Evolutionary conservation across 2,113 vertebrate genomes (phyloP), one percentile per base, ranked within the genome.

Genomic region (Hydrochoerus hydrochaeris): DNA sequence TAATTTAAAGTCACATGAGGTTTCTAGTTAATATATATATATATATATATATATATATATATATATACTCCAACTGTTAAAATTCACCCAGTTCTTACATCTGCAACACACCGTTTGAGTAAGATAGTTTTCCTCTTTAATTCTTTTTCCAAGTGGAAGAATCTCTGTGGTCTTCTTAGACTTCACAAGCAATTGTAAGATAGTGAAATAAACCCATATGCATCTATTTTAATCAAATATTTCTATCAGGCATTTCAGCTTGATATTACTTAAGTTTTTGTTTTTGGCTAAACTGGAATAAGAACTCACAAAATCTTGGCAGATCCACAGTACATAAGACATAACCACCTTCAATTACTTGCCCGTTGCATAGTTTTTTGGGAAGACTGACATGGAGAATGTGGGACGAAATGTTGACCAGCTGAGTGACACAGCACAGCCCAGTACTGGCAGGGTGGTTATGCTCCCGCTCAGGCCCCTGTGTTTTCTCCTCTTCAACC

Each of bases 321-420:
- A 65, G 44, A 71, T 2, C 20, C 5, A 13, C 0, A 46, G 44
- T 26, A 28, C n/a, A 63, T 60, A 71, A 17, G 35, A 46, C 17
- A 58, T 4, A 20, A 30, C 60, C 30, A 17, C 67, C 54, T 84
- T 87, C 26, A 26, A 11, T 75, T 49, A 98, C 98, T 98, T 98
- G 99, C 99, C 99, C 99, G 99, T 99, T 99, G 98, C 99, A 99
- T 94, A 99, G 99, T 97, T 99, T 99, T 98, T 99, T 99, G 95
- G 99, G 99, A 93, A 99, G 99, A 98, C 99, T 99, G 57, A 99
- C 98, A 62, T 99, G 99, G 83, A 99, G 99, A 97, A 99, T 99
- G 96, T 99, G 99, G 67, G 99, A 99, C 96, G 99, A 97, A 96
- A 99, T 99, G 98, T 99, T 99, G 98, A 99, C 98, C 0, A 99